A percentile compares a stretch with the other conserved stretches of the same genome.
These are phyloP conservation scores for Siniperca chuatsi DNA, from an alignment of 2,113 vertebrate species.

Conservation along the genomic window DNA sequence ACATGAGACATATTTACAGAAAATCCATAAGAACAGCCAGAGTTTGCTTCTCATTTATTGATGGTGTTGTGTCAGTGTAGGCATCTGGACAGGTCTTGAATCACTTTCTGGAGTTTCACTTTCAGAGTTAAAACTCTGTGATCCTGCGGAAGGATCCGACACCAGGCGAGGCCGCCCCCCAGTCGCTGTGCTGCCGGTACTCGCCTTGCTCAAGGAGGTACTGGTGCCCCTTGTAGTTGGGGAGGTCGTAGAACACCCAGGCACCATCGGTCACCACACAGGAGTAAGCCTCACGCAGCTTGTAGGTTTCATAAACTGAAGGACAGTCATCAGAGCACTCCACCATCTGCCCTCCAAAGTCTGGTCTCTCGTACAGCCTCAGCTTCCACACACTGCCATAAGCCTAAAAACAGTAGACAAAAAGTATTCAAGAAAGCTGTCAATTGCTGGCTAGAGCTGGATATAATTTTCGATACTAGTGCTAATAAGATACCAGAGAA, in stretches of 20 bases:
- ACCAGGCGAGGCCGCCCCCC: constrained; percentile 70
- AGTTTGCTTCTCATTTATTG: constrained; percentile 67
- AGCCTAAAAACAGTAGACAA: constrained; percentile 28
- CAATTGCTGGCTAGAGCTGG: too few species aligned
- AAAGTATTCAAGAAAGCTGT: not conserved
- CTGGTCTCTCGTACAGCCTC: constrained; percentile 76
- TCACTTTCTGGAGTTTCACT: not conserved
- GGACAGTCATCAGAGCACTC: constrained; percentile 77
- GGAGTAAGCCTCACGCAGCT: constrained; percentile 74
- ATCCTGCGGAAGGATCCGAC: constrained; percentile 79
- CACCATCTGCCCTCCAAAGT: constrained; percentile 74
- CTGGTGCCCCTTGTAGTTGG: constrained; percentile 78
- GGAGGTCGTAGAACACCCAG: constrained; percentile 80
- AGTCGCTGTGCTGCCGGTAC: constrained; percentile 74
- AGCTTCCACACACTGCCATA: constrained; percentile 66
- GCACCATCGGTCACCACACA: constrained; percentile 76
- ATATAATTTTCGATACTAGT: too few species aligned
- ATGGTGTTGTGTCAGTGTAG: not conserved
- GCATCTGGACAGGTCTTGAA: not conserved
- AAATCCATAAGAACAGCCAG: constrained; percentile 21
- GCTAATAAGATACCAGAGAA: too few species aligned
- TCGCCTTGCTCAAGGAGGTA: constrained; percentile 78
- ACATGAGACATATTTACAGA: constrained; percentile 13
- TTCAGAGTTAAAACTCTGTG: constrained; percentile 71
- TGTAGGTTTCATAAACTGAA: constrained; percentile 71